Evolutionary conservation across 2,888 invertebrate species (phyloP).

Genomic region (Lapara coniferarum): DNA sequence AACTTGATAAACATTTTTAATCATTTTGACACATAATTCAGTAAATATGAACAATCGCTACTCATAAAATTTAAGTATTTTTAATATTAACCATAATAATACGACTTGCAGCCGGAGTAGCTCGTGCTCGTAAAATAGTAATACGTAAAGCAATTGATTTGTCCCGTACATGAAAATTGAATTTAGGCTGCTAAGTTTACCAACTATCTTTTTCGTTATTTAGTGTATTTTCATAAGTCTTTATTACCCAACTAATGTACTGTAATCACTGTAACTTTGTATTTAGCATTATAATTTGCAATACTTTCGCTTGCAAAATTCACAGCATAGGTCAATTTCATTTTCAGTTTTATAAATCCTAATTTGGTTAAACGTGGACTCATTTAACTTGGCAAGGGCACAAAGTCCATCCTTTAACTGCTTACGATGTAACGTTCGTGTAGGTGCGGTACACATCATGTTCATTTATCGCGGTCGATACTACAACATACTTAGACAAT

Average conservation of each 20-base stretch:
- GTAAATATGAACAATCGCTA: not conserved
- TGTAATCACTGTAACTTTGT: conserved; percentile 15
- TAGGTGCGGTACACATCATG: not conserved
- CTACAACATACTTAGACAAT: conserved; percentile 48
- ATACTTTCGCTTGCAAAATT: conserved; percentile 1
- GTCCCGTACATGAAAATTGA: not conserved
- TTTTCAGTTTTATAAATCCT: not conserved
- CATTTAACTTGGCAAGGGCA: not conserved
- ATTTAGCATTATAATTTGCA: conserved; percentile 10
- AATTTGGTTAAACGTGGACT: not conserved
- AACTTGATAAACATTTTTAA: not conserved
- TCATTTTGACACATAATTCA: not conserved
- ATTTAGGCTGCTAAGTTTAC: conserved; percentile 18
- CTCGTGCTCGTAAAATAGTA: not conserved
- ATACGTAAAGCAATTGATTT: not conserved
- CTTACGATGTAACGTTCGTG: not conserved
- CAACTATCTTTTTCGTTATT: conserved; percentile 9
- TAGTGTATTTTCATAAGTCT: conserved; percentile 10
- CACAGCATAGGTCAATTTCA: conserved; percentile 5
- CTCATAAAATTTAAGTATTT: not conserved
- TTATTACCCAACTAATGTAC: not conserved
- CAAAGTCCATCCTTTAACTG: no score
- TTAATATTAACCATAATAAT: not conserved
- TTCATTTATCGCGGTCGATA: conserved; percentile 10
- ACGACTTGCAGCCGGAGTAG: not conserved